Conservation (phyloP, 2,888 invertebrate genomes). For the Blomia tropicalis region DNA sequence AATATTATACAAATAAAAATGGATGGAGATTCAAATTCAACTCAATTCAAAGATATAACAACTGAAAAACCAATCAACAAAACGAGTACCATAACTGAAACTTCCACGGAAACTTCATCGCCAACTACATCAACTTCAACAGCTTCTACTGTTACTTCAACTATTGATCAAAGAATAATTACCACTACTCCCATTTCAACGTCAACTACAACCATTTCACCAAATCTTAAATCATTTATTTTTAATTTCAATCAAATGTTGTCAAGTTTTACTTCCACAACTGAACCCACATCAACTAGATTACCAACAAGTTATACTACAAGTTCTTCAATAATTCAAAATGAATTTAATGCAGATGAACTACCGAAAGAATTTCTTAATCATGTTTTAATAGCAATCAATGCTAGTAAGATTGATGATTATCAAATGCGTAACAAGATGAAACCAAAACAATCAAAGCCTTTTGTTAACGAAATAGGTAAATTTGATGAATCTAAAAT, state of each 20-base stretch:
- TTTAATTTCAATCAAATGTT: background rate
- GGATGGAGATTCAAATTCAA: too few relatives aligned
- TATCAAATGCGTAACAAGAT: background rate
- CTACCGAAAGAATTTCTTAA: background rate
- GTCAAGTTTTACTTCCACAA: background rate
- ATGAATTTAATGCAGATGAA: background rate
- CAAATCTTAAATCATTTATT: background rate
- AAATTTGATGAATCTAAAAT: too few relatives aligned
- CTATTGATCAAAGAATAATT: too few relatives aligned
- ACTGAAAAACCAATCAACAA: too few relatives aligned
- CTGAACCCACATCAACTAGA: background rate
- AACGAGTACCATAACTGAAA: too few relatives aligned
- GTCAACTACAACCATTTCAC: background rate
- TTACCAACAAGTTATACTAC: background rate
- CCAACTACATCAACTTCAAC: background rate
- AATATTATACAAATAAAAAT: too few relatives aligned
- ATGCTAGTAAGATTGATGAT: conserved; percentile 9
- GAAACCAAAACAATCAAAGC: background rate
- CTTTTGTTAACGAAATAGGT: too few relatives aligned
- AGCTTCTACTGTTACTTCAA: too few relatives aligned
- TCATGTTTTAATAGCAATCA: conserved; percentile 3
- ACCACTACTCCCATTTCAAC: background rate
- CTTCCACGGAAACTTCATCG: too few relatives aligned
- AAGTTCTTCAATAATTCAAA: background rate
- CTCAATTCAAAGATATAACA: too few relatives aligned